These are phyloP conservation scores for Drosophila pallidifrons DNA, from an alignment of 1,140 invertebrate genomes.

Conservation along the genomic window DNA sequence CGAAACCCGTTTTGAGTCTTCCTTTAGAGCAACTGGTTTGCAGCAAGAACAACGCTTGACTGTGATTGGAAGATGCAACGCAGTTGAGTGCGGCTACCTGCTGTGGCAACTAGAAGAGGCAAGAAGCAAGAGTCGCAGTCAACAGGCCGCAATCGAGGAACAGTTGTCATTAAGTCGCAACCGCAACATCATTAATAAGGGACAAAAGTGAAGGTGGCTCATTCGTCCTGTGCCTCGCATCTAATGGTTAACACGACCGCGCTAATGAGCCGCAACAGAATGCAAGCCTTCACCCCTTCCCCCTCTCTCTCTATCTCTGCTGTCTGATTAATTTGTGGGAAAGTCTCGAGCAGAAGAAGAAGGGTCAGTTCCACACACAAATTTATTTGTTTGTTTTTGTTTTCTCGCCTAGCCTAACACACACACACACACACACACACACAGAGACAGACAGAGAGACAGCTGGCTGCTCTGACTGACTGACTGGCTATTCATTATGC, in stretches of 20 bases:
- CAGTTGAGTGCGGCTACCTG: constrained; percentile 55
- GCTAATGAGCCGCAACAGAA: constrained; percentile 69
- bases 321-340: constrained; percentile 77
- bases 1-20: constrained; percentile 61
- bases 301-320: background rate
- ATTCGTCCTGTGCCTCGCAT: constrained; percentile 1
- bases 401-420: constrained; percentile 2
- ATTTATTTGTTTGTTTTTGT: constrained; percentile 28
- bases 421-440: background rate
- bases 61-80: constrained; percentile 68
- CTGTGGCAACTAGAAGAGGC: background rate
- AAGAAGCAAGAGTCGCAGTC: background rate
- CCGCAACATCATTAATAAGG: constrained; percentile 67
- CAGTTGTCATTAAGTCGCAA: constrained; percentile 59
- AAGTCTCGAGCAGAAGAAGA: constrained; percentile 19
- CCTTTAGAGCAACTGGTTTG: constrained; percentile 41
- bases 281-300: constrained; percentile 1
- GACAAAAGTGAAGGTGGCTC: background rate
- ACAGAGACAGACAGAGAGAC: background rate
- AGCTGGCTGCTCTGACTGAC: background rate
- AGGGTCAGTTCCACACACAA: constrained; percentile 26
- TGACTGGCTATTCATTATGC: constrained; percentile 45
- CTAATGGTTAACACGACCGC: constrained; percentile 67
- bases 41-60: constrained; percentile 25
- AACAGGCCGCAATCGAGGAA: constrained; percentile 8